Evolutionary conservation across 2,888 invertebrate genomes (phyloP).

Genomic region (Drosophila anceps): DNA sequence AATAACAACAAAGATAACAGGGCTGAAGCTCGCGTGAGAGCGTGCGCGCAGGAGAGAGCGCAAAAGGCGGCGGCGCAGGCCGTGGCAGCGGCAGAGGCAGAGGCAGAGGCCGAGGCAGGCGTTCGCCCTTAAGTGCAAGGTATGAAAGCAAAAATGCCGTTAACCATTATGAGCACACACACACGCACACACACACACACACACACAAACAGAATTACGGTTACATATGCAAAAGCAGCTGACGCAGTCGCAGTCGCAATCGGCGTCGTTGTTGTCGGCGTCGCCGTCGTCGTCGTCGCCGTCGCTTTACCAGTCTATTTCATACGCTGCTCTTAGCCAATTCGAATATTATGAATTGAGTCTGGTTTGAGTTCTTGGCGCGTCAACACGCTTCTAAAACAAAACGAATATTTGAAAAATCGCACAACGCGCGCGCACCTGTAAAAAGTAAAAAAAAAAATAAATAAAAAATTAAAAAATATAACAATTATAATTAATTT

Average conservation of each 20-base stretch:
- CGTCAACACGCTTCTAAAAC: slow-evolving; percentile 69
- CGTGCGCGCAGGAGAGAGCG: neutral
- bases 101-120: neutral
- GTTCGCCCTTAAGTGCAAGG: slow-evolving; percentile 26
- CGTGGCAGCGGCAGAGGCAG: neutral
- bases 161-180: slow-evolving; percentile 7
- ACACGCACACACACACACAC: neutral
- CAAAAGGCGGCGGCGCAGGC: neutral
- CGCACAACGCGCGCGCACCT: slow-evolving; percentile 21
- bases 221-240: slow-evolving; percentile 14
- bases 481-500: neutral
- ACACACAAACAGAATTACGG: slow-evolving; percentile 14
- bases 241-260: slow-evolving; percentile 31
- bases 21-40: neutral
- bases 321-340: slow-evolving; percentile 67
- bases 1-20: slow-evolving; percentile 2
- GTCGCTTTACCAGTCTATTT: slow-evolving; percentile 17
- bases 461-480: neutral
- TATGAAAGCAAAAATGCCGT: slow-evolving; percentile 23
- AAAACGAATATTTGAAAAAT: neutral
- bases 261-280: slow-evolving; percentile 14
- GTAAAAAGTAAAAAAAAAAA: neutral
- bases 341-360: slow-evolving; percentile 68
- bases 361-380: slow-evolving; percentile 78
- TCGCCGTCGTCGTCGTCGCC: slow-evolving; percentile 16